Conservation (phyloP, 2,797 vertebrate species). For the Tympanoctomys barrerae region DNA sequence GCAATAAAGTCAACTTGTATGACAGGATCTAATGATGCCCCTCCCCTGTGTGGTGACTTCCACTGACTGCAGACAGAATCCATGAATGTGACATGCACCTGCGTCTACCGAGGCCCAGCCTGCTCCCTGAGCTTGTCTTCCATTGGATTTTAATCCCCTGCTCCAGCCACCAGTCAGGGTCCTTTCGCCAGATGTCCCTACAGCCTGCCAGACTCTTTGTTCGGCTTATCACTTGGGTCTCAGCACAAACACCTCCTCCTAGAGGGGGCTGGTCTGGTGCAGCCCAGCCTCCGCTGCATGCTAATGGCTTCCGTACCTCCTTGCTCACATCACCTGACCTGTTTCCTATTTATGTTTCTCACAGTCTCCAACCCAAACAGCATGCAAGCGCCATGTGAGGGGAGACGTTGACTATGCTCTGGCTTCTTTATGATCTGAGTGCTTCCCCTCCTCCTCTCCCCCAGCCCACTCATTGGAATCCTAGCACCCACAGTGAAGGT, state of each 20-base stretch:
- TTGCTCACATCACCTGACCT: not conserved
- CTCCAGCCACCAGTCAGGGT: not conserved
- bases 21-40: not conserved
- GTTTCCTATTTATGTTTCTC: not conserved
- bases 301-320: not conserved
- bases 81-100: fast-evolving
- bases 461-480: not conserved
- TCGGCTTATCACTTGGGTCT: not conserved
- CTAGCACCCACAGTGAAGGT: not conserved
- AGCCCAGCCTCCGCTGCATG: not conserved
- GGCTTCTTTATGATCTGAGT: not conserved
- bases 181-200: not conserved
- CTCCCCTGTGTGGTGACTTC: not conserved
- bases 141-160: no score
- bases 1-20: not conserved
- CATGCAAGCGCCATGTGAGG: fast-evolving
- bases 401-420: not conserved
- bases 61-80: not conserved
- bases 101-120: not conserved
- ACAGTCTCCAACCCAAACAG: not conserved
- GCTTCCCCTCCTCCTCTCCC: fast-evolving
- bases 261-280: not conserved
- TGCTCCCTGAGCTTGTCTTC: not conserved
- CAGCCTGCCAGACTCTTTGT: not conserved
- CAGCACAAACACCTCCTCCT: not conserved